Evolutionary conservation across 2,113 vertebrate genomes (phyloP).

Genomic region (Asarcornis scutulata): DNA sequence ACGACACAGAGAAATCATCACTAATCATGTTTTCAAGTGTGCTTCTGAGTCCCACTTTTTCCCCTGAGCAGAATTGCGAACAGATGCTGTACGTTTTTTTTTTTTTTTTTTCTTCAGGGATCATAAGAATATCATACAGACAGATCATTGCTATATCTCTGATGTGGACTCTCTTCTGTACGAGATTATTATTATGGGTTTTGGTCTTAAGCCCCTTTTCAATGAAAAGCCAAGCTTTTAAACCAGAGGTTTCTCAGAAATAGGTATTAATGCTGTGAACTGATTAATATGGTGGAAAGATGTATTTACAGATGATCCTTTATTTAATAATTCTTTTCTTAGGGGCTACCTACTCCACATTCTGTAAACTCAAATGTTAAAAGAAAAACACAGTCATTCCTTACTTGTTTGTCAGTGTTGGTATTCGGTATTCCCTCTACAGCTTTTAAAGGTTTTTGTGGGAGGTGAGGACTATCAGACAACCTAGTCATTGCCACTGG

Average conservation of each 20-base stretch:
- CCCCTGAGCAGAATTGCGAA: conserved; percentile 15
- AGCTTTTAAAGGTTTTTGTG: conserved; percentile 9
- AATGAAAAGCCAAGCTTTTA: conserved; percentile 66
- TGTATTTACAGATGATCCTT: conserved; percentile 62
- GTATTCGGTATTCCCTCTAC: not conserved
- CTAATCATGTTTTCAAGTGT: not conserved
- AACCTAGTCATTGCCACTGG: not conserved
- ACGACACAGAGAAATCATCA: not conserved
- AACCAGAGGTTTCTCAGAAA: conserved; percentile 73
- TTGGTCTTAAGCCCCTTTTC: conserved; percentile 69
- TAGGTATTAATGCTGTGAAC: conserved; percentile 15
- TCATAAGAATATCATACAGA: conserved; percentile 46
- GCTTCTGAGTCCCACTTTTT: not conserved
- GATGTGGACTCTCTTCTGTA: conserved; percentile 53
- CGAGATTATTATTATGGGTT: conserved; percentile 46
- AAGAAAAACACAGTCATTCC: not conserved
- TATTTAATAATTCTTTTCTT: conserved; percentile 37
- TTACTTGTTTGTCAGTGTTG: not conserved
- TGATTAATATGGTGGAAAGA: conserved; percentile 65
- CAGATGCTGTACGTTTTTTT: conserved; percentile 34
- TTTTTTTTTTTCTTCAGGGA: not conserved
- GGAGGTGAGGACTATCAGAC: conserved; percentile 16
- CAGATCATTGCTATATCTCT: conserved; percentile 30
- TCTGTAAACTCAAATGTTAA: not conserved
- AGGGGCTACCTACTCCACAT: not conserved